phyloP scores from a whole-genome alignment of 2,113 vertebrate genomes.

The Amblyornis subalaris region DNA sequence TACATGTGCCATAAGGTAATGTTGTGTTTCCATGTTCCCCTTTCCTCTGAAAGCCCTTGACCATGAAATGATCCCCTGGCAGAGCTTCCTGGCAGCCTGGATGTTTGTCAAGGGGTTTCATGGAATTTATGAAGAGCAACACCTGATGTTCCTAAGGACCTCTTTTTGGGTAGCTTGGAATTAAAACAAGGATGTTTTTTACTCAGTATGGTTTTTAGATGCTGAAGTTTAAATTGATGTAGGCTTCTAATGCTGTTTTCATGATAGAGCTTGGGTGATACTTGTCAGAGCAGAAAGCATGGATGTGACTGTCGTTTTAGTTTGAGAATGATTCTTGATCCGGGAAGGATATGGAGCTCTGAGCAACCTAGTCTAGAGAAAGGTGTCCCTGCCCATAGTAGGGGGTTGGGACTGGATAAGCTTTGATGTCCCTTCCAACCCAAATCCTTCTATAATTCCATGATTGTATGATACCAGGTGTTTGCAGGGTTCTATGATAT shows the following conservation, averaged over 20 bases:
- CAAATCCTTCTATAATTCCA: neutral
- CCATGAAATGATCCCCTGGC: neutral
- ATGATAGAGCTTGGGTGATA: neutral
- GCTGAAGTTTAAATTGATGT: neutral
- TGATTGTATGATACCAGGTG: rapidly evolving
- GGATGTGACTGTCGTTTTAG: neutral
- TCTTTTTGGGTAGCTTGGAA: neutral
- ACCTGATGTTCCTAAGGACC: neutral
- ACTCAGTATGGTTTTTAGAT: neutral
- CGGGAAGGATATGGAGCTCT: neutral
- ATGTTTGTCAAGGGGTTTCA: neutral
- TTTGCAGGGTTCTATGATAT: neutral
- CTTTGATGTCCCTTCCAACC: neutral
- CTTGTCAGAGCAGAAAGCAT: neutral
- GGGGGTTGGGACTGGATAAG: neutral
- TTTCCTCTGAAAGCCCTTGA: neutral
- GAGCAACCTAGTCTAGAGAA: neutral
- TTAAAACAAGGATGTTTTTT: neutral
- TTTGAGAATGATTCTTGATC: neutral
- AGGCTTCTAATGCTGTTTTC: neutral
- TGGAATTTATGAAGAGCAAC: neutral
- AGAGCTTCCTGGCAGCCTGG: neutral
- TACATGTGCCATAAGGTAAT: constrained; percentile 98
- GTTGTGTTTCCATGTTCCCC: rapidly evolving
- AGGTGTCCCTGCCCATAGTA: neutral